Conservation (phyloP, 2,888 invertebrate genomes). For the Mythimna lalbum region DNA sequence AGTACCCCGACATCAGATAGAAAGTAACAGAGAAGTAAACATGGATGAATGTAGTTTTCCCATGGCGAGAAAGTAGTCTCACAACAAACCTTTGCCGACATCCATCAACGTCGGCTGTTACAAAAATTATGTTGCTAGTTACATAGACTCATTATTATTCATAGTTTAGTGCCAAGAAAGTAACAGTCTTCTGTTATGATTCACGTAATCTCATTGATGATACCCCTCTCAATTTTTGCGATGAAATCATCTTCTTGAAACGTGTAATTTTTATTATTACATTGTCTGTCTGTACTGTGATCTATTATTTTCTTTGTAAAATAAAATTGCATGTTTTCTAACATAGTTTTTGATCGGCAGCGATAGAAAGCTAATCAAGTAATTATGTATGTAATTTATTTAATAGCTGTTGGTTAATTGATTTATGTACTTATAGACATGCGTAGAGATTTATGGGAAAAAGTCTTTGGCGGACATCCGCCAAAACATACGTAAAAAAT, state of each 20-base stretch:
- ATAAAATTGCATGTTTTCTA: constrained; percentile 44
- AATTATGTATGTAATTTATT: constrained; percentile 44
- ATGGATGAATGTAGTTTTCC: constrained; percentile 81
- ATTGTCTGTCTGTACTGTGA: constrained; percentile 25
- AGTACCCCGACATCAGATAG: constrained; percentile 57
- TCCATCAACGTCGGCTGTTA: constrained; percentile 65
- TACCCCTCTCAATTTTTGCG: constrained; percentile 46
- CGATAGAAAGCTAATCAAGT: constrained; percentile 51
- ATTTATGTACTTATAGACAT: constrained; percentile 25
- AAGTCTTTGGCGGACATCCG: background rate
- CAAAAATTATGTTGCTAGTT: constrained; percentile 65
- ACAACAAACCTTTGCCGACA: constrained; percentile 67
- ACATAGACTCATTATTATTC: constrained; percentile 56
- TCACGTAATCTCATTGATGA: constrained; percentile 64
- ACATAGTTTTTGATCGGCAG: constrained; percentile 25
- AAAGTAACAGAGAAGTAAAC: constrained; percentile 72
- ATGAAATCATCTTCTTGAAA: constrained; percentile 49
- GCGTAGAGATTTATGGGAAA: constrained; percentile 1
- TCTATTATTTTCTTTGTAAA: constrained; percentile 36
- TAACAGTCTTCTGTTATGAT: constrained; percentile 57
- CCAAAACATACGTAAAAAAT: constrained; percentile 5
- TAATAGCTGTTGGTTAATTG: constrained; percentile 44
- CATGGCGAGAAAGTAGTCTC: constrained; percentile 86
- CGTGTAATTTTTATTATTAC: constrained; percentile 47
- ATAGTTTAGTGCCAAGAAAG: constrained; percentile 62